Evolutionary conservation across 2,888 invertebrate genomes (phyloP), one percentile per base, ranked within the genome.

Genomic region (Sesia bembeciformis): DNA sequence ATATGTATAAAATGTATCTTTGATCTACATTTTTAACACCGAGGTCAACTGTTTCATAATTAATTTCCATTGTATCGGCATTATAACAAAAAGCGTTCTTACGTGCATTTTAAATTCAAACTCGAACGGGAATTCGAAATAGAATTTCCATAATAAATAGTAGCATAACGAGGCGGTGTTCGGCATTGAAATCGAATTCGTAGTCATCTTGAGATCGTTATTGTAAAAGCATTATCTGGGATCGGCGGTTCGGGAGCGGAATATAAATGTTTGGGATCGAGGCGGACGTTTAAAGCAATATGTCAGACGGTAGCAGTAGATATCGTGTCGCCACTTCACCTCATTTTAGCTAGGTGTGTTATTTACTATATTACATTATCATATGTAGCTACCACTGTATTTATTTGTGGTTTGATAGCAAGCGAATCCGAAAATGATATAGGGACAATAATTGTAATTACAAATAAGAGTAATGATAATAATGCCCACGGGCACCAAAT

Each of bases 221-320:
- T 83, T 85, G 84, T 83, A 83, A 83, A 85, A 75, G 81, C 83
- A 80, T 86, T 84, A 86, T 83, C 84, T 78, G 65, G 72, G 79
- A 81, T 82, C 81, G 73, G 62, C 65, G 68, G 72, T 71, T 72
- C 76, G 74, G 64, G 72, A 54, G 58, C 65, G 67, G 84, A 85
- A 84, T 87, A 84, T 81, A 83, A 87, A 87, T 84, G 82, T 70
- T 57, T 66, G 72, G 76, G 73, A 70, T 73, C 68, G 65, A 59
- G 61, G 64, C 62, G 66, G 74, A 68, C 74, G 74, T 72, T 81
- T 70, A 62, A 64, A 72, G 80, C 80, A 84, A 86, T 87, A 86
- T 84, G 84, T 86, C 85, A 84, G 70, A 58, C 60, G 65, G 62
- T 51, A 50, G 42, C 52, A 39, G 53, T 49, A 46, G 40, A 53